These are phyloP conservation scores for Pantelozetes paolii DNA, from an alignment of 2,888 invertebrate species.

Conservation along the genomic window DNA sequence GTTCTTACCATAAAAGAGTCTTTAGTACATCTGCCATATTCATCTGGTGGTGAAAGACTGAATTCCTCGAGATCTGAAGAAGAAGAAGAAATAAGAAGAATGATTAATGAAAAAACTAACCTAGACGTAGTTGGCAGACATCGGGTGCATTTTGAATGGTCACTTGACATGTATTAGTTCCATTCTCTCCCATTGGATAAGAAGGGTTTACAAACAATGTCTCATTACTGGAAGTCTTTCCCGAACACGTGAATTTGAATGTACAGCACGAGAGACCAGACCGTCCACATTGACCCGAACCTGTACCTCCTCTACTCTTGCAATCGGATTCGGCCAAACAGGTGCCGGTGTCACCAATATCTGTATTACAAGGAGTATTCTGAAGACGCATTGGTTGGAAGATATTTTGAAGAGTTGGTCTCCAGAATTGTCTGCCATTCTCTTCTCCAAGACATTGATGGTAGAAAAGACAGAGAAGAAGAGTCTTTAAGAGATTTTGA, in stretches of 20 bases:
- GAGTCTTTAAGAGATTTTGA: not conserved
- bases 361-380: conserved; percentile 72
- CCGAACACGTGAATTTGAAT: conserved; percentile 66
- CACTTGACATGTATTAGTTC: conserved; percentile 76
- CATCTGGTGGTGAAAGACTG: conserved; percentile 50
- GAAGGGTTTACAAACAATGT: conserved; percentile 80
- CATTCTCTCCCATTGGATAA: conserved; percentile 71
- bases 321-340: conserved; percentile 60
- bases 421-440: conserved; percentile 41
- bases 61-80: conserved; percentile 68
- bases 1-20: conserved; percentile 67
- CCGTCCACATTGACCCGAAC: conserved; percentile 70
- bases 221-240: conserved; percentile 70
- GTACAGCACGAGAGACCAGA: conserved; percentile 73
- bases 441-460: conserved; percentile 9
- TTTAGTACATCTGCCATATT: conserved; percentile 65
- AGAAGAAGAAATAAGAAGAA: not conserved
- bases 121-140: conserved; percentile 71
- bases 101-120: not conserved
- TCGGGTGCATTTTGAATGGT: conserved; percentile 73
- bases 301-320: conserved; percentile 64
- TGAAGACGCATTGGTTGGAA: conserved; percentile 75
- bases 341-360: conserved; percentile 63
- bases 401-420: conserved; percentile 51
- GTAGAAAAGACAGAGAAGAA: not conserved